Conservation (phyloP, 2,797 vertebrate species). For the Eutrigla gurnardus region DNA sequence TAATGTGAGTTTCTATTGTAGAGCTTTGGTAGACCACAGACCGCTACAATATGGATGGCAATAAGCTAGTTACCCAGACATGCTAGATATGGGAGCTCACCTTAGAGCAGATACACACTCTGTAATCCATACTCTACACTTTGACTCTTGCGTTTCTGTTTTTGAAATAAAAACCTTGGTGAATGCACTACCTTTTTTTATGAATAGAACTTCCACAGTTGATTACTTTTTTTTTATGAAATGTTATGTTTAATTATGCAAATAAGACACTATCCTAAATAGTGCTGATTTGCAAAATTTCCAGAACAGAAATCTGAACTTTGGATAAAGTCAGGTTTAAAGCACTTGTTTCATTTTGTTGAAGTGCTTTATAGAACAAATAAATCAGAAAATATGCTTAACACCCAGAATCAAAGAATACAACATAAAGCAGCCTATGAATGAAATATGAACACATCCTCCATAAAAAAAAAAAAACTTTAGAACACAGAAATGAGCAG, state of each 20-base stretch:
- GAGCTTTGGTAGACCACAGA: no score
- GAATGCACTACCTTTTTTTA: not conserved
- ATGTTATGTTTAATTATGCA: no score
- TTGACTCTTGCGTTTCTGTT: no score
- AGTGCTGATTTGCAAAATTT: not conserved
- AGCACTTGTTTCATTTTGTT: not conserved
- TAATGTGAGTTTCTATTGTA: no score
- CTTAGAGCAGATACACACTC: not conserved
- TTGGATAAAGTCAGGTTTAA: not conserved
- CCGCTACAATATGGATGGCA: no score
- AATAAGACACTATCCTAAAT: not conserved
- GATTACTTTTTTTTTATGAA: not conserved
- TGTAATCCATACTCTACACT: no score
- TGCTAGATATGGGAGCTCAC: no score
- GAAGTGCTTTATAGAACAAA: not conserved
- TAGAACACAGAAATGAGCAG: not conserved
- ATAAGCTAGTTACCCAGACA: no score
- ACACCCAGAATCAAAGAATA: not conserved
- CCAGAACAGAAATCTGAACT: not conserved
- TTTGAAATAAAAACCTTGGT: no score
- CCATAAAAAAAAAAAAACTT: not conserved
- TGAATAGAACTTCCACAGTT: not conserved
- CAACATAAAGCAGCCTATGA: not conserved
- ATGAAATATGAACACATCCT: not conserved
- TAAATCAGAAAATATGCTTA: not conserved